Base-by-base conservation (phyloP, 2,888 invertebrate species). In the Callyntrura guangdongensis region DNA sequence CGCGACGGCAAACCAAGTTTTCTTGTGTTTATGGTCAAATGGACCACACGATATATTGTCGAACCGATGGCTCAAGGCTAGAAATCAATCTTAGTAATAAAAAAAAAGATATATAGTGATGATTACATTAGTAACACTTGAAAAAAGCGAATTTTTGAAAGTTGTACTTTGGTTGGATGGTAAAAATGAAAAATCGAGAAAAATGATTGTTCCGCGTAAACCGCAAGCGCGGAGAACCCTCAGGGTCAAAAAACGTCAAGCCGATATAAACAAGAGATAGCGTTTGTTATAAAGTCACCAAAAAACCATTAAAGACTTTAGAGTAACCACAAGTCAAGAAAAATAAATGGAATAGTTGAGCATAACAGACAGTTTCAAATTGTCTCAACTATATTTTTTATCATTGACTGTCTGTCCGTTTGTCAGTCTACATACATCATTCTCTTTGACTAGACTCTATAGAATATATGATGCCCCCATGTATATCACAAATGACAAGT, bases 91-190 rank as follows among this genome's bases (percentile, higher is more conserved):
- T 72, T 72, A 56, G 20, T 36, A 59, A 85, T 85, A 74, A 61
- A 61, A 84, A 61, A 84, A 74, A 86, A 74, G 72, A 86, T 86
- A 45, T 36, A 36, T 36, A 36, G 59, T 56, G 61, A 86, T 59
- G 86, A 86, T 74, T 74, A 22, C 61, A 74, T 86, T 86, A 86
- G 86, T 74, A 74, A 74, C 86, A 86, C 86, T 86, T 86, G 64
- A 27, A 45, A 74, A 72, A n/a, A 74, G 45, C 86, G 74, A 11
- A 1, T 74, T 53, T 86, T 53, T 74, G 86, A 74, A 74, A 86
- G 86, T 74, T 74, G 74, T 53, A 72, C 22, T n/a, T 61, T 45
- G 45, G 77, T 14, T 22, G n/a, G 20, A 49, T 77, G 22, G 14
- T 53, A 22, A 20, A 12, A 8, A 17, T 45, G 17, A 45, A 45